Conservation (phyloP, 2,888 invertebrate species). For the Tuberolachnus salignus region DNA sequence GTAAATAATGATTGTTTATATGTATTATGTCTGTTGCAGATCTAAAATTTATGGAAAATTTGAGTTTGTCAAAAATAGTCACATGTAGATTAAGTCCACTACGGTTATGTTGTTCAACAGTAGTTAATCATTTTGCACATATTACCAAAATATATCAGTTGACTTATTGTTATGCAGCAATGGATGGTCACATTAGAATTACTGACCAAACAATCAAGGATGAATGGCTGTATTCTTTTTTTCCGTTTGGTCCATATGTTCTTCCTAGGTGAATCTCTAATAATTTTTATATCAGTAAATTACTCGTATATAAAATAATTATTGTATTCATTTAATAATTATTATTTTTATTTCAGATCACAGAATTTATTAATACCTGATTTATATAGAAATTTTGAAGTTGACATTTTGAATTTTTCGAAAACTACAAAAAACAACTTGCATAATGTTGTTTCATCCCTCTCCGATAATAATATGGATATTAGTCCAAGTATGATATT, state of each 20-base stretch:
- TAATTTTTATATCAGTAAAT: neutral
- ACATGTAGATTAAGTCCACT: constrained; percentile 88
- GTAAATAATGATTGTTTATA: neutral
- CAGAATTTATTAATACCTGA: constrained; percentile 11
- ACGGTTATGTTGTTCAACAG: constrained; percentile 76
- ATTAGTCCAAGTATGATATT: constrained; percentile 48
- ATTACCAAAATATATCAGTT: constrained; percentile 84
- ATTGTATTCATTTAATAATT: neutral
- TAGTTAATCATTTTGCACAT: constrained; percentile 80
- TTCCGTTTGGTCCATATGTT: constrained; percentile 89
- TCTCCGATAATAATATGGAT: constrained; percentile 34
- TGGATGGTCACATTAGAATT: constrained; percentile 66
- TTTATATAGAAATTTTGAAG: constrained; percentile 16
- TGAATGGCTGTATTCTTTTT: constrained; percentile 74
- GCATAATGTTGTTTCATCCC: neutral
- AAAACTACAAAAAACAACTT: neutral
- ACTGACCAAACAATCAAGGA: constrained; percentile 59
- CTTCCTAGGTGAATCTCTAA: constrained; percentile 68
- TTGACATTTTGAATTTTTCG: neutral
- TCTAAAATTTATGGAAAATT: constrained; percentile 76
- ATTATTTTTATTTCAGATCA: constrained; percentile 31
- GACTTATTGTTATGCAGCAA: constrained; percentile 88
- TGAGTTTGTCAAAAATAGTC: constrained; percentile 85
- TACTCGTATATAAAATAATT: neutral
- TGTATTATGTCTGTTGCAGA: constrained; percentile 67